Base-by-base conservation (phyloP, 2,797 vertebrate genomes). In the Bryconaethiops microstoma region DNA sequence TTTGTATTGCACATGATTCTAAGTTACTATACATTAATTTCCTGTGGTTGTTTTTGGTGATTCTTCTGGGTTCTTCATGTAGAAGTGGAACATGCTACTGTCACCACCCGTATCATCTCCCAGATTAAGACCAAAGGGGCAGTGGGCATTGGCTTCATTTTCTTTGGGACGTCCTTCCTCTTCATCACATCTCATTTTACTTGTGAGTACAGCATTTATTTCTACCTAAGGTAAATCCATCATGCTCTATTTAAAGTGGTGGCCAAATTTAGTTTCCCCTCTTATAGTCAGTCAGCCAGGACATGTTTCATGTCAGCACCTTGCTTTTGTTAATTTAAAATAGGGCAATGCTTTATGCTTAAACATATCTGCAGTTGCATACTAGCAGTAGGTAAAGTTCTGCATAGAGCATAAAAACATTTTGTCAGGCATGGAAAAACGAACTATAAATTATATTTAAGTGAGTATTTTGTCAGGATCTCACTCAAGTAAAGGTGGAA, bases 91-190 rank as follows among this genome's bases (percentile, higher is more conserved):
- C 96, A 93, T 0, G 93, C 97, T 87, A 97, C 97, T 0, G 98
- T 99, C 84, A 99, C 98, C 1, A 99, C 98, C 0, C 94, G 98
- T 69, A 98, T 99, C 4, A 97, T 98, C 72, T 99, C 98, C 17
- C 97, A 99, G 90, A 98, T 99, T 93, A 99, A 99, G 89, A 99
- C 98, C 85, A 99, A 99, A 91, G 98, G 98, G 0, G 97, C 97
- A 1, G 92, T 99, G 81, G 98, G 95, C 4, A 79, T 97, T 29
- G 88, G 93, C 86, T 97, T 99, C 82, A 99, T 96, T 0, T 98
- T 99, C 87, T 99, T 99, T 50, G 98, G 98, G 80, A 99, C 97
- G 7, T 99, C 97, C 29, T 96, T 99, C 90, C 97, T 99, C 71
- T 99, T 99, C 90, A 96, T 99, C 89, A 99, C 97, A 0, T 99